Evolutionary conservation across 2,888 invertebrate species (phyloP).

Genomic region (Rhamphomyia laevipes): DNA sequence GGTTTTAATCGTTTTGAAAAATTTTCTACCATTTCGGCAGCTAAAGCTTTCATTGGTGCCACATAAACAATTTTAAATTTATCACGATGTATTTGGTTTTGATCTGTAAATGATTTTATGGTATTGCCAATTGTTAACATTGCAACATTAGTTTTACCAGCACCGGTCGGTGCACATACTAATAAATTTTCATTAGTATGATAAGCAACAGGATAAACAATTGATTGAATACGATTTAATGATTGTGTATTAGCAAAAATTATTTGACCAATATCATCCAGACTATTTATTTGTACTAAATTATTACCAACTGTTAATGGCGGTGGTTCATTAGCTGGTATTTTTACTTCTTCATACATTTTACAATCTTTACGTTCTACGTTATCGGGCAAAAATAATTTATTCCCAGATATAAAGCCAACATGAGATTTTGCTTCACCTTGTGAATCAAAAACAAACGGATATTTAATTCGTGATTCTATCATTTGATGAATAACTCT

Average conservation of each 20-base stretch:
- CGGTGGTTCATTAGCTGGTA: constrained; percentile 55
- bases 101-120: constrained; percentile 71
- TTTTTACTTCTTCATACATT: constrained; percentile 75
- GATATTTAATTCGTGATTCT: constrained; percentile 45
- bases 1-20: constrained; percentile 72
- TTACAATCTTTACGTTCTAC: constrained; percentile 59
- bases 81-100: constrained; percentile 73
- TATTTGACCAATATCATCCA: constrained; percentile 67
- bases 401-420: constrained; percentile 67
- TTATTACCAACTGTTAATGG: constrained; percentile 50
- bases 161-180: constrained; percentile 97
- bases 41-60: constrained; percentile 99
- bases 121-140: constrained; percentile 85
- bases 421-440: constrained; percentile 48
- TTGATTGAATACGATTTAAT: constrained; percentile 89
- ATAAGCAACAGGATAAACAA: constrained; percentile 92
- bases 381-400: constrained; percentile 68
- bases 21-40: constrained; percentile 95
- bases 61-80: constrained; percentile 98
- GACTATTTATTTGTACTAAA: constrained; percentile 44
- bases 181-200: constrained; percentile 92
- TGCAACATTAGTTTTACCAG: constrained; percentile 98
- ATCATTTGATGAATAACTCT: not conserved
- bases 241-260: constrained; percentile 79
- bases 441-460: constrained; percentile 79